Percentiles rank a stretch among this genome's conserved stretches.
Evolutionary conservation across 1,140 invertebrate genomes (phyloP).

Genomic region (Apis dorsata): DNA sequence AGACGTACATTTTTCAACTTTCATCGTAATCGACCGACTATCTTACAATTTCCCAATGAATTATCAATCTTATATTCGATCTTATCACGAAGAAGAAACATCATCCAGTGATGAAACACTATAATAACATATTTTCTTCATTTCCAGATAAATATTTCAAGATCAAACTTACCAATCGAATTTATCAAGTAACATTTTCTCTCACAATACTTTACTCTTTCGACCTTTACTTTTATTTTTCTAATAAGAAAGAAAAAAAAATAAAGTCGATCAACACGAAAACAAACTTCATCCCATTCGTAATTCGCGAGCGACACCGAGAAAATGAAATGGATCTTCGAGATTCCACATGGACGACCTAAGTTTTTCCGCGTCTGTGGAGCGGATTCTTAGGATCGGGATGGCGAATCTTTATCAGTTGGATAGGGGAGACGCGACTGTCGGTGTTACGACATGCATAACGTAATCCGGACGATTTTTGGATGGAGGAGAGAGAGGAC

Average conservation of each 20-base stretch:
- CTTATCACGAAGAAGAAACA: too few species aligned
- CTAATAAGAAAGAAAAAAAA: neutral
- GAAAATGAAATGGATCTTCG: slow-evolving; percentile 2
- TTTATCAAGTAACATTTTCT: too few species aligned
- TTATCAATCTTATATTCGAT: too few species aligned
- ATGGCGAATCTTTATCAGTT: slow-evolving; percentile 59
- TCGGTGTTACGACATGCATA: slow-evolving; percentile 55
- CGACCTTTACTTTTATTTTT: neutral
- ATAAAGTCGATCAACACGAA: neutral
- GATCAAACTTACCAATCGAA: neutral
- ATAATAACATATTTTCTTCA: neutral
- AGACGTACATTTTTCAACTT: too few species aligned
- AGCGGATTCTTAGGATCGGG: neutral
- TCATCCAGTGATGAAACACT: too few species aligned
- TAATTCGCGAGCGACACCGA: neutral
- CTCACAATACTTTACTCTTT: too few species aligned
- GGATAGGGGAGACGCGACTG: slow-evolving; percentile 39
- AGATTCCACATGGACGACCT: slow-evolving; percentile 11
- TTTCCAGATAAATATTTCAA: neutral
- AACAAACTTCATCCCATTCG: neutral
- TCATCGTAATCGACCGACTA: too few species aligned
- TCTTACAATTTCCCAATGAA: too few species aligned
- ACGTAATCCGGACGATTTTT: slow-evolving; percentile 64
- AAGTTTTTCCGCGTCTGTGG: neutral
- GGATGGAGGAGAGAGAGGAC: slow-evolving; percentile 45